Percentiles rank a stretch among this genome's conserved stretches.
phyloP scores from a whole-genome alignment of 2,888 invertebrate genomes.

The Cataglyphis albicans region DNA sequence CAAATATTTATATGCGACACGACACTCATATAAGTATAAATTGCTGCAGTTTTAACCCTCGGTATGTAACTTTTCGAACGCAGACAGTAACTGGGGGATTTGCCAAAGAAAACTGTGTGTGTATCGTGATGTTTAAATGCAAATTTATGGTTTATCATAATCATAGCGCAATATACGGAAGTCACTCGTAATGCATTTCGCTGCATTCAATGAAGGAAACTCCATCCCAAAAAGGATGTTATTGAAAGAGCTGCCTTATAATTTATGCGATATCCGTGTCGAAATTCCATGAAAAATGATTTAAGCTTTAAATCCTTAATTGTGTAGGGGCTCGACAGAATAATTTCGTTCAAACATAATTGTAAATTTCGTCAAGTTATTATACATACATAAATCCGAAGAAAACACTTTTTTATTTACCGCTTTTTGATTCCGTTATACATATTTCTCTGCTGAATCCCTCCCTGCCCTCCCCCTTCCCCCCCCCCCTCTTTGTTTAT shows the following conservation, averaged over 20 bases:
- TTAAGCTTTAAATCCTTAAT: not conserved
- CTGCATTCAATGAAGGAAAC: not conserved
- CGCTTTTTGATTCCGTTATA: not conserved
- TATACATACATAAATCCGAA: not conserved
- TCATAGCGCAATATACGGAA: constrained; percentile 16
- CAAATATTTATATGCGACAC: constrained; percentile 27
- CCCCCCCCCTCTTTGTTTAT: not conserved
- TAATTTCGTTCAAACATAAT: not conserved
- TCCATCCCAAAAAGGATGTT: constrained; percentile 1
- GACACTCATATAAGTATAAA: constrained; percentile 40
- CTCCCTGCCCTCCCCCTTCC: too few species aligned
- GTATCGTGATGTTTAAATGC: constrained; percentile 38
- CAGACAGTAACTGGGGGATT: not conserved
- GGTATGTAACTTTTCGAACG: constrained; percentile 16
- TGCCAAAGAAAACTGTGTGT: constrained; percentile 6
- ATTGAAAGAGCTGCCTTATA: constrained; percentile 5
- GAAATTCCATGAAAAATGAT: constrained; percentile 21
- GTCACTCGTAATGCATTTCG: constrained; percentile 10
- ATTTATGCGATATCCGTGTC: not conserved
- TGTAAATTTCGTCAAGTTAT: not conserved
- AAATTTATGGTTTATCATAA: constrained; percentile 28
- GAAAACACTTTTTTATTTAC: not conserved
- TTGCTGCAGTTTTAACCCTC: not conserved
- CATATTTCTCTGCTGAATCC: not conserved
- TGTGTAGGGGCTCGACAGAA: not conserved